These are phyloP conservation scores for Gila orcuttii DNA, from an alignment of 2,113 vertebrate genomes.

Conservation along the genomic window DNA sequence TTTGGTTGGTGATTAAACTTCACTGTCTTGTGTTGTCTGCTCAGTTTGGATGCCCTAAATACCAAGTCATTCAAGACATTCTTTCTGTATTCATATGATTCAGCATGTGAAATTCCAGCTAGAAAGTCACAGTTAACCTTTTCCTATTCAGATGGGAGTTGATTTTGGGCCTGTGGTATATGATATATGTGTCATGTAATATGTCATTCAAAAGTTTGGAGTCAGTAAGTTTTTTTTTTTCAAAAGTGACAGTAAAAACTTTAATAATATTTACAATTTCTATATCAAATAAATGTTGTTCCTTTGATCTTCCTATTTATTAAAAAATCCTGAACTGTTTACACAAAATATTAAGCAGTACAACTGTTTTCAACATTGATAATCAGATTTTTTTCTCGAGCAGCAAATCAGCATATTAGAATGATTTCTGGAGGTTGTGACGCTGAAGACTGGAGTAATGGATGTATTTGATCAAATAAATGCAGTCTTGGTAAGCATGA, in stretches of 20 bases:
- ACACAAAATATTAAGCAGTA: too few species aligned
- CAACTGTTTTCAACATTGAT: too few species aligned
- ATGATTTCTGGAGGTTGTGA: too few species aligned
- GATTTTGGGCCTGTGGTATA: not conserved
- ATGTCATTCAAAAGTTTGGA: not conserved
- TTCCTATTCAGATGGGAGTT: not conserved
- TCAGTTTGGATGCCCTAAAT: not conserved
- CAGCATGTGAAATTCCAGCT: not conserved
- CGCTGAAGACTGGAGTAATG: too few species aligned
- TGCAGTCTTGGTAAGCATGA: too few species aligned
- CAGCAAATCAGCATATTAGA: too few species aligned
- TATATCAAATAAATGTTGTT: not conserved
- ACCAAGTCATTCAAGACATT: constrained; percentile 1
- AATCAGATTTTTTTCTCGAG: too few species aligned
- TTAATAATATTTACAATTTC: not conserved
- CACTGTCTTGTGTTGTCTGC: not conserved
- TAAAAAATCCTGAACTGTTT: too few species aligned
- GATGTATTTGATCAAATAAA: too few species aligned
- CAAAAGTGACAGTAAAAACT: not conserved
- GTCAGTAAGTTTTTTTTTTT: not conserved
- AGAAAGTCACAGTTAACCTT: not conserved
- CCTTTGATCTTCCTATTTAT: too few species aligned
- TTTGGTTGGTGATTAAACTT: not conserved
- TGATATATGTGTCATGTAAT: not conserved
- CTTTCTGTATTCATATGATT: not conserved